Evolutionary conservation across 64 coral and sea anemone species (phyloP).

Genomic region (Anthopleura sola): DNA sequence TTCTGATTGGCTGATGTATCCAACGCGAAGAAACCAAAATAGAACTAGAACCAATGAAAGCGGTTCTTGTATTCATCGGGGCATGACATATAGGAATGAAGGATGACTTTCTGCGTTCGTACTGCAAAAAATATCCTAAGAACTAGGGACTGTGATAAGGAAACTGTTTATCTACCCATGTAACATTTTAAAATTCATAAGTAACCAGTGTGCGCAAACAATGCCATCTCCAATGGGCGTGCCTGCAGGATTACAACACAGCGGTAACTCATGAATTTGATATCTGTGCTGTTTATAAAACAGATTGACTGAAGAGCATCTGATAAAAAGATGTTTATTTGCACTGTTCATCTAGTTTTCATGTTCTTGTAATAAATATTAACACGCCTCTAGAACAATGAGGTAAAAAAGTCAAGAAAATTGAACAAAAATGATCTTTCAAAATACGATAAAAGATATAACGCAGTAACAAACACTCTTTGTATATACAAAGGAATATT

Average conservation of each 20-base stretch:
- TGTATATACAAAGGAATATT: not conserved
- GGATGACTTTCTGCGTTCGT: no score
- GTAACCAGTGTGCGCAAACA: no score
- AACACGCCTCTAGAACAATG: not conserved
- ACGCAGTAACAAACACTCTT: not conserved
- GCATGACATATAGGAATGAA: no score
- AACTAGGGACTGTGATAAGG: no score
- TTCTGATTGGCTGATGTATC: no score
- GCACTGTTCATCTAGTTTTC: not conserved
- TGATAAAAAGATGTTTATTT: not conserved
- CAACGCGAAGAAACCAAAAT: no score
- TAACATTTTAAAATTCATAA: no score
- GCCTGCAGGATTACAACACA: not conserved
- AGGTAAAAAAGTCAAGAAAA: not conserved
- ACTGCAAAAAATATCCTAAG: no score
- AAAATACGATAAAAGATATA: not conserved
- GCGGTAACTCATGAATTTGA: not conserved
- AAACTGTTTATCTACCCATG: no score
- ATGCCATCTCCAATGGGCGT: not conserved
- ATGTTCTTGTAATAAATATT: not conserved
- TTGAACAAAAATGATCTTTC: not conserved
- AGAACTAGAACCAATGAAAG: no score
- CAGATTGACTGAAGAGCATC: not conserved
- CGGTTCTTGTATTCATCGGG: no score
- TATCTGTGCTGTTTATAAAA: not conserved